Conservation (phyloP, 2,888 invertebrate genomes). For the Lingula anatina region DNA sequence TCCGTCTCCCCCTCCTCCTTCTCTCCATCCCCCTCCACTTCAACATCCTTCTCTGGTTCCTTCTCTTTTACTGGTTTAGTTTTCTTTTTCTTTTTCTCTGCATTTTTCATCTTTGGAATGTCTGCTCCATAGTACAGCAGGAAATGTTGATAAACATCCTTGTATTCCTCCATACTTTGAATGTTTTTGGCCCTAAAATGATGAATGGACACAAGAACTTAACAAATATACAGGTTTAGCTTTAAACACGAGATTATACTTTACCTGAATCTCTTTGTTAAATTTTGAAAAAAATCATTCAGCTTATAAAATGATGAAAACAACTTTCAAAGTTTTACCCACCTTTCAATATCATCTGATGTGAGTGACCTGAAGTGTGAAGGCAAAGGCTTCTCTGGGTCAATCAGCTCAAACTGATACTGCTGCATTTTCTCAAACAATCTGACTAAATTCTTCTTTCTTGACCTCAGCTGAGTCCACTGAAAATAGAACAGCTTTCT, state of each 20-base stretch:
- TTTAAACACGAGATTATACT: too few relatives aligned
- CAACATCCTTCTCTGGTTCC: constrained; percentile 27
- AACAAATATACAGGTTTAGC: too few relatives aligned
- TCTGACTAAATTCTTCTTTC: constrained; percentile 75
- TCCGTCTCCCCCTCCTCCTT: constrained; percentile 30
- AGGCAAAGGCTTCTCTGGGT: constrained; percentile 78
- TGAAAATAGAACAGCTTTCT: constrained; percentile 17
- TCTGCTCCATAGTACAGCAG: constrained; percentile 79
- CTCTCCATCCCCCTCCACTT: constrained; percentile 44
- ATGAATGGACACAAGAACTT: neutral
- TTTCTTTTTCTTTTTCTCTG: constrained; percentile 48
- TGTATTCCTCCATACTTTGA: constrained; percentile 72
- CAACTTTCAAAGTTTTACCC: neutral
- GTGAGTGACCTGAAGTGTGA: constrained; percentile 76
- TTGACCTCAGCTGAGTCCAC: constrained; percentile 69
- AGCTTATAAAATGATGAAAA: too few relatives aligned
- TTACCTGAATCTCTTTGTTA: too few relatives aligned
- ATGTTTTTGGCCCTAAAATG: constrained; percentile 35
- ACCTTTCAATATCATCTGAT: constrained; percentile 67
- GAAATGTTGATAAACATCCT: constrained; percentile 90
- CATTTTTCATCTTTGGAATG: constrained; percentile 57
- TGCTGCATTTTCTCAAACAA: constrained; percentile 88
- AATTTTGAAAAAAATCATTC: too few relatives aligned
- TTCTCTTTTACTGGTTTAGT: constrained; percentile 14
- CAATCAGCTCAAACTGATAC: constrained; percentile 73